Evolutionary conservation across 2,888 invertebrate genomes (phyloP).

Genomic region (Leptinotarsa peninsularis): DNA sequence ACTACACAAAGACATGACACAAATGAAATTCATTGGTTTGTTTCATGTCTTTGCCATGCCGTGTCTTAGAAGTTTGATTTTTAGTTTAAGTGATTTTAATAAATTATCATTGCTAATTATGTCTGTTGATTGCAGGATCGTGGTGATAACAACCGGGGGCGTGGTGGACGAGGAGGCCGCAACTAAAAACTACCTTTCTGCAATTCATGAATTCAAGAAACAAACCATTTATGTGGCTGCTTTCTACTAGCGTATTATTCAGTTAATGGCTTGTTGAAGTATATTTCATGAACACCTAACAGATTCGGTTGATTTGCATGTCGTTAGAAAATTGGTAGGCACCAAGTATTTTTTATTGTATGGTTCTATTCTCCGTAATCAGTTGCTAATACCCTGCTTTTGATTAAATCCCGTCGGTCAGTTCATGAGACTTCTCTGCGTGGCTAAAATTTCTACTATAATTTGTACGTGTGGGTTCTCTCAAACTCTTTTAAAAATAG

Average conservation of each 20-base stretch:
- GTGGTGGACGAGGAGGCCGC: constrained; percentile 60
- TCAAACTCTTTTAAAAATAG: constrained; percentile 54
- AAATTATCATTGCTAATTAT: not conserved
- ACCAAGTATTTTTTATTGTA: constrained; percentile 13
- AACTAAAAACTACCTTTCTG: constrained; percentile 50
- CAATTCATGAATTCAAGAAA: constrained; percentile 43
- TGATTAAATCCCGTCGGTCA: constrained; percentile 33
- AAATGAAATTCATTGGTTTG: too few species aligned
- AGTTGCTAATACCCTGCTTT: constrained; percentile 23
- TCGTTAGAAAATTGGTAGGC: constrained; percentile 22
- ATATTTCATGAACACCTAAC: constrained; percentile 53
- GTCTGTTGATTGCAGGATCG: constrained; percentile 60
- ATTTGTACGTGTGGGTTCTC: constrained; percentile 62
- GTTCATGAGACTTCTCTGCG: constrained; percentile 30
- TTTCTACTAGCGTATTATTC: constrained; percentile 61
- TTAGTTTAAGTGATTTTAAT: too few species aligned
- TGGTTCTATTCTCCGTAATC: constrained; percentile 9
- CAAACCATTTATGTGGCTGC: constrained; percentile 60
- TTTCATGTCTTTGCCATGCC: too few species aligned
- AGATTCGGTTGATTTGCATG: constrained; percentile 26
- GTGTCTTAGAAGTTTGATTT: too few species aligned
- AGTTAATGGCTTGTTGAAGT: constrained; percentile 60
- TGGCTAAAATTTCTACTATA: constrained; percentile 52
- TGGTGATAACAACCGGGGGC: constrained; percentile 59
- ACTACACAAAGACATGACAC: too few species aligned